A percentile compares a stretch with the other conserved stretches of the same genome.
These are phyloP conservation scores for Steatocranus sp. DNA, from an alignment of 2,797 vertebrate genomes.

Conservation along the genomic window DNA sequence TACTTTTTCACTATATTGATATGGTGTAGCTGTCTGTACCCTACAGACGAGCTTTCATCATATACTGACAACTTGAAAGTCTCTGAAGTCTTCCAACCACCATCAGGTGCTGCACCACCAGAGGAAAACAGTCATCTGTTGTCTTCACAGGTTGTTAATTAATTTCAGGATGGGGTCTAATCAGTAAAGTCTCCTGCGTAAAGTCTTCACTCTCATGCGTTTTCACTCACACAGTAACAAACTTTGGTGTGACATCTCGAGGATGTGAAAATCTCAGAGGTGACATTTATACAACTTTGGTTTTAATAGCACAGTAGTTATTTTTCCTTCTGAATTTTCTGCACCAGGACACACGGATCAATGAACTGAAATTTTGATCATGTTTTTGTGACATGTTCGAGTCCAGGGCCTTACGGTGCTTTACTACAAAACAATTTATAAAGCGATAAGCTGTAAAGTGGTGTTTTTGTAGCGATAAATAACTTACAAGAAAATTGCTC, in stretches of 20 bases:
- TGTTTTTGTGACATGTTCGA: background rate
- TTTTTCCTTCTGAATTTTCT: background rate
- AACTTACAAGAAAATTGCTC: background rate
- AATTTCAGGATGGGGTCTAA: slow-evolving; percentile 45
- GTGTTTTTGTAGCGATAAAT: background rate
- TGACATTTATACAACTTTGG: background rate
- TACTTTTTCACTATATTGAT: background rate
- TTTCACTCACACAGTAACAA: background rate
- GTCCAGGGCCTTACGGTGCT: background rate
- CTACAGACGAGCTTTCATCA: background rate
- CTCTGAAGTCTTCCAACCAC: background rate
- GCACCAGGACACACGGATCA: background rate
- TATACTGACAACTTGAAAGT: background rate
- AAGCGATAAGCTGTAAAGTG: background rate
- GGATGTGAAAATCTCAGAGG: background rate
- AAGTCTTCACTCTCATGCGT: background rate
- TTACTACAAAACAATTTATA: background rate
- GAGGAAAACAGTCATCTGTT: slow-evolving; percentile 26
- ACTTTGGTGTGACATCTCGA: background rate
- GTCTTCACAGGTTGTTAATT: slow-evolving; percentile 49
- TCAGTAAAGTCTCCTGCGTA: slow-evolving; percentile 20
- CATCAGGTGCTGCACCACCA: background rate
- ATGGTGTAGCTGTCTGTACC: background rate
- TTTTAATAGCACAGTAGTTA: background rate
- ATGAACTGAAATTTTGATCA: background rate